Conservation (phyloP, 2,888 invertebrate species). For the Orthonevra nobilis region DNA sequence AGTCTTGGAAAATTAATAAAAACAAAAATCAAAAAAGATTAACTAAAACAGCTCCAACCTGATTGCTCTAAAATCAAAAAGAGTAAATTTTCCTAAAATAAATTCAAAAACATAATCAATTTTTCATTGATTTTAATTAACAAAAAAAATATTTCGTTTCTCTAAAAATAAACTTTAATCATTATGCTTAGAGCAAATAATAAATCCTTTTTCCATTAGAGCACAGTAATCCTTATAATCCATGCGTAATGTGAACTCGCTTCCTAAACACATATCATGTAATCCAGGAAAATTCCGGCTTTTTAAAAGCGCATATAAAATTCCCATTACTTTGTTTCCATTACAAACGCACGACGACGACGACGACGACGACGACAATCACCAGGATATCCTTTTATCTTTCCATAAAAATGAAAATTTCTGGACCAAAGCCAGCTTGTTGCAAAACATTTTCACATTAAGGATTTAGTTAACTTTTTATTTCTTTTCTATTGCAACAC, state of each 20-base stretch:
- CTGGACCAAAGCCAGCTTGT: slow-evolving; percentile 53
- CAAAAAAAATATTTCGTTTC: too few species aligned
- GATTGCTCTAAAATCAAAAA: background rate
- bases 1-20: background rate
- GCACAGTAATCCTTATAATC: slow-evolving; percentile 48
- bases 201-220: slow-evolving; percentile 2
- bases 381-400: slow-evolving; percentile 55
- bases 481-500: slow-evolving; percentile 9
- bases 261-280: background rate
- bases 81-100: background rate
- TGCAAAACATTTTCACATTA: slow-evolving; percentile 31
- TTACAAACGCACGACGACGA: slow-evolving; percentile 38
- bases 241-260: slow-evolving; percentile 46
- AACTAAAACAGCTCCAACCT: too few species aligned
- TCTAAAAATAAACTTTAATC: too few species aligned
- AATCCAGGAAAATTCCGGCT: slow-evolving; percentile 19
- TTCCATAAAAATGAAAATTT: slow-evolving; percentile 39
- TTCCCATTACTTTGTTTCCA: background rate
- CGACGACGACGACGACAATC: too few species aligned
- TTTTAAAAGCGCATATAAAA: slow-evolving; percentile 3
- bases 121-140: too few species aligned
- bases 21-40: background rate
- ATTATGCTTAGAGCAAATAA: too few species aligned
- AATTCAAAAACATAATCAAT: too few species aligned
- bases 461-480: slow-evolving; percentile 33